These are phyloP conservation scores for Galagoides demidoff DNA, from an alignment of 2,797 vertebrate species.

Conservation along the genomic window DNA sequence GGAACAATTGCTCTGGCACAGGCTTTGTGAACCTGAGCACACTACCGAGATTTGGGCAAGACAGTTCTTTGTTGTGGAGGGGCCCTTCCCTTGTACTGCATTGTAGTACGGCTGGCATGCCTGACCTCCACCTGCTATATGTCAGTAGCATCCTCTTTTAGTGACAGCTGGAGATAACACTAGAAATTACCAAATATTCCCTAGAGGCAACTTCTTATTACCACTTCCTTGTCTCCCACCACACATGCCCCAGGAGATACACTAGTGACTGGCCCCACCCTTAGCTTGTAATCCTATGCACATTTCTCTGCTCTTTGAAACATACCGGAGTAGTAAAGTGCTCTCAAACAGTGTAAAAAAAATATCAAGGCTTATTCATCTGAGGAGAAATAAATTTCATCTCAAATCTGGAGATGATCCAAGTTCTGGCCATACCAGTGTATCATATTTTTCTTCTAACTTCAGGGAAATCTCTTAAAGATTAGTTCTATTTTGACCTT, in stretches of 20 bases:
- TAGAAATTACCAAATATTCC: neutral
- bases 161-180: neutral
- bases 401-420: neutral
- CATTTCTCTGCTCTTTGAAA: too few relatives aligned
- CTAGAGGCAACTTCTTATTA: neutral
- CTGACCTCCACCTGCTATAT: neutral
- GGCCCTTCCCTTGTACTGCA: fast-evolving
- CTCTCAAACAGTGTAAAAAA: neutral
- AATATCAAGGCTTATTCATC: neutral
- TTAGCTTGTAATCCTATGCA: neutral
- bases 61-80: neutral
- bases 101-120: neutral
- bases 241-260: fast-evolving
- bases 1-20: neutral
- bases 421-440: neutral
- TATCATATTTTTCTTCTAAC: neutral
- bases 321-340: neutral
- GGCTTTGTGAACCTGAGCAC: neutral
- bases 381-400: neutral
- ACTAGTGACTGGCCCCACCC: neutral
- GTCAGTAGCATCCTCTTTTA: neutral
- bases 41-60: neutral
- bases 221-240: too few relatives aligned
- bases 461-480: neutral
- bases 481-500: neutral